These are phyloP conservation scores for Toxotes lorentzi DNA, from an alignment of 2,797 vertebrate species.

Conservation along the genomic window DNA sequence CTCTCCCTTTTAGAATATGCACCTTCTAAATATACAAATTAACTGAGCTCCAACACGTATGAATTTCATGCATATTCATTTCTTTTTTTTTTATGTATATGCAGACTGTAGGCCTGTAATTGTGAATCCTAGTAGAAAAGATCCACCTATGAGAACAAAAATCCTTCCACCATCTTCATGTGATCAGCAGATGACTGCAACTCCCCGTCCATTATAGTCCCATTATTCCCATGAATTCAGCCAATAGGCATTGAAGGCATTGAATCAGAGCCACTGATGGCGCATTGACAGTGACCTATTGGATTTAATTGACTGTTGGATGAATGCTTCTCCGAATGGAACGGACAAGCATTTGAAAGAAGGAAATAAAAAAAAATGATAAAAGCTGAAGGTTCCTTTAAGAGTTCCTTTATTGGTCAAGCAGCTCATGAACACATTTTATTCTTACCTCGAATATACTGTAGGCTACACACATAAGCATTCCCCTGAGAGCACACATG, in stretches of 20 bases:
- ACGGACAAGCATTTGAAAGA: conserved; percentile 7
- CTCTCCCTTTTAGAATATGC: conserved; percentile 36
- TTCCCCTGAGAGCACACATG: conserved; percentile 29
- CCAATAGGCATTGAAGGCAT: conserved; percentile 38
- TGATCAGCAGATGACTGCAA: conserved; percentile 41
- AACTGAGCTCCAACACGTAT: conserved; percentile 31
- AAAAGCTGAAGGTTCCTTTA: conserved; percentile 2
- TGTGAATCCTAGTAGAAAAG: conserved; percentile 23
- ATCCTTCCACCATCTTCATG: conserved; percentile 32
- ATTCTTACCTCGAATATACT: conserved; percentile 52
- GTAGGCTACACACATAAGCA: conserved; percentile 17
- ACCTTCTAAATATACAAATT: conserved; percentile 54
- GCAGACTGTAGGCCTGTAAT: conserved; percentile 23
- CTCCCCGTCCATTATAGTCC: conserved; percentile 53
- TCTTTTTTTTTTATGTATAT: conserved; percentile 34
- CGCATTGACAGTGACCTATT: conserved; percentile 50
- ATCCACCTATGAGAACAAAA: conserved; percentile 29
- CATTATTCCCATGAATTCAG: conserved; percentile 55
- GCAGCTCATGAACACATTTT: background rate
- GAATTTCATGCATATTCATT: conserved; percentile 51
- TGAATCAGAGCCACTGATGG: conserved; percentile 44
- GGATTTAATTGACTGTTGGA: conserved; percentile 61
- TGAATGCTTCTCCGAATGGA: conserved; percentile 33
- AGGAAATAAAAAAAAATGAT: conserved; percentile 1
- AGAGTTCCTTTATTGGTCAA: conserved; percentile 26